Evolutionary conservation across 1,140 invertebrate genomes (phyloP), one percentile per base, ranked within the genome.

Genomic region (Micrasema longulum): DNA sequence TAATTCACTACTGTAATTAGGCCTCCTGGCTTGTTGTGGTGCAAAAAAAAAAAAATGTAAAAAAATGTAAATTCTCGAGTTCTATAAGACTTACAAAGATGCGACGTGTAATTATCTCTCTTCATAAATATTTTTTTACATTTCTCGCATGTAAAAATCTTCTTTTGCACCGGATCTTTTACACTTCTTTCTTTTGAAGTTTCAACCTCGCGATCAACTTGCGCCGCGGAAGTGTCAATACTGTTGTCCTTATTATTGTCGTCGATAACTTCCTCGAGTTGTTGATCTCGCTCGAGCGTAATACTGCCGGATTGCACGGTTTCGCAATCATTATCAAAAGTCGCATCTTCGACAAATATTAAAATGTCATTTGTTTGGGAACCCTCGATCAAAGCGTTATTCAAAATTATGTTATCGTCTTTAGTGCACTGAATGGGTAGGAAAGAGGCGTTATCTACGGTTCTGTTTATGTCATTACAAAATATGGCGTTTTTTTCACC

Each of bases 51-150:
- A n/a, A n/a, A n/a, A n/a, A n/a, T n/a, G n/a, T n/a, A n/a, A n/a
- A n/a, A n/a, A n/a, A n/a, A n/a, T n/a, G n/a, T n/a, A n/a, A n/a
- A n/a, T n/a, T n/a, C n/a, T n/a, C n/a, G n/a, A n/a, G n/a, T n/a
- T n/a, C n/a, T n/a, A 53, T 22, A 26, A 41, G 11, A 57, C 41
- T 23, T 50, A 84, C 83, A 81, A 53, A 82, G 76, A 73, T 84
- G 83, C 38, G 81, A 83, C 71, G 75, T 81, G 60, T 80, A 84
- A 65, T 83, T 84, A 67, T 84, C 78, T 68, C 80, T 84, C 65
- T 78, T 84, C 12, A 78, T 80, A 52, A 84, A 84, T 20, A 80
- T 72, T 71, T 84, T 84, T 47, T 81, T 76, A 71, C 83, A 84
- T 0, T 66, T 79, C 10, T 75, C 57, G 65, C 83, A 84, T 5